phyloP scores from a whole-genome alignment of 1,140 invertebrate genomes.

The Cotesia typhae region DNA sequence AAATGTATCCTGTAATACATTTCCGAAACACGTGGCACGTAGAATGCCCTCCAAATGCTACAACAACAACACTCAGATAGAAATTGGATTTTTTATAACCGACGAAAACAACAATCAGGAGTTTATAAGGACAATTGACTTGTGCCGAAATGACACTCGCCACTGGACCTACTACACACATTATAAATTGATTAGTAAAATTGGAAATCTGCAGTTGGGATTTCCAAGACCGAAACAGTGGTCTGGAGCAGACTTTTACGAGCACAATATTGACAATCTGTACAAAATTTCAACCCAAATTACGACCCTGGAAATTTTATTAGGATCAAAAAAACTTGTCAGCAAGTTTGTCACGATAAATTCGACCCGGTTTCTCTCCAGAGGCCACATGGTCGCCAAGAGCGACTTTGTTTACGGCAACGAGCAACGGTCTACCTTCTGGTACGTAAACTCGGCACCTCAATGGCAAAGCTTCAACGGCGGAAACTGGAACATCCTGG shows the following conservation, averaged over 20 bases:
- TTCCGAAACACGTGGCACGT: conserved; percentile 25
- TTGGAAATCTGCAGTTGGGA: conserved; percentile 45
- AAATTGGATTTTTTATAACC: conserved; percentile 48
- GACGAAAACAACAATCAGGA: neutral
- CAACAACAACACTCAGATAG: conserved; percentile 27
- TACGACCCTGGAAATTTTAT: conserved; percentile 43
- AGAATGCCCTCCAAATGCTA: conserved; percentile 11
- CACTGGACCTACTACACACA: conserved; percentile 60
- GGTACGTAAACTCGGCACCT: conserved; percentile 68
- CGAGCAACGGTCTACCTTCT: conserved; percentile 61
- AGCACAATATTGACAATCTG: conserved; percentile 42
- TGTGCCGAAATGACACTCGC: conserved; percentile 61
- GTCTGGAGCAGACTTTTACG: conserved; percentile 49
- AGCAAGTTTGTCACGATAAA: conserved; percentile 44
- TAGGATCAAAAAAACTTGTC: conserved; percentile 50
- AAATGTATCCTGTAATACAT: conserved; percentile 36
- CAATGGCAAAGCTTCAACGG: conserved; percentile 70
- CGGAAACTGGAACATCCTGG: conserved; percentile 65
- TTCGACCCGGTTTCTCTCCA: conserved; percentile 49
- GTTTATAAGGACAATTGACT: conserved; percentile 57
- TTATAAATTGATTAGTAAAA: conserved; percentile 48
- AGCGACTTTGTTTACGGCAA: conserved; percentile 62
- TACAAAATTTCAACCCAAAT: conserved; percentile 51
- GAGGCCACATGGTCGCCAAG: conserved; percentile 64
- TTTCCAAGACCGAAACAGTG: conserved; percentile 51